These are phyloP conservation scores for Macroglossus sobrinus DNA, from an alignment of 2,113 vertebrate genomes.

Conservation along the genomic window DNA sequence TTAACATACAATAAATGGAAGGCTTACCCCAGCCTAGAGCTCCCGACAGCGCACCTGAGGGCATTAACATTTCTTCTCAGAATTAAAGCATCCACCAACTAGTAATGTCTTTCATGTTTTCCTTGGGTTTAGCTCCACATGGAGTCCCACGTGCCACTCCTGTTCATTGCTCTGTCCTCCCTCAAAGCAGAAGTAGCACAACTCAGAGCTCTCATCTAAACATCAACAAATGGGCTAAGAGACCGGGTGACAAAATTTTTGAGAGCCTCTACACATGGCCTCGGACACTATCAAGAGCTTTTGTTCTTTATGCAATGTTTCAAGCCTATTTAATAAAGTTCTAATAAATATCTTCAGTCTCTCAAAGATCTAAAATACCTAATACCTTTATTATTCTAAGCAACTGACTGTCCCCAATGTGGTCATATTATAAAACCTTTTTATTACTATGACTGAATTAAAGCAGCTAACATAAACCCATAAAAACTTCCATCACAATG, in stretches of 20 bases:
- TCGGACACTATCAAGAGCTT: background rate
- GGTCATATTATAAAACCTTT: background rate
- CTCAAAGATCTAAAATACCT: background rate
- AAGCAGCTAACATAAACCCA: background rate
- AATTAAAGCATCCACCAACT: background rate
- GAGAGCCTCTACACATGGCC: background rate
- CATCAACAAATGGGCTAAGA: background rate
- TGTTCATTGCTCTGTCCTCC: background rate
- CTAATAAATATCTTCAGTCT: background rate
- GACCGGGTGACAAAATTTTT: background rate
- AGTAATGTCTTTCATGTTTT: background rate
- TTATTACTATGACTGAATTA: background rate
- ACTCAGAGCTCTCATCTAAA: background rate
- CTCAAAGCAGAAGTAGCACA: background rate
- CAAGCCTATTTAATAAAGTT: background rate
- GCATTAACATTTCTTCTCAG: background rate
- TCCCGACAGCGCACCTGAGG: background rate
- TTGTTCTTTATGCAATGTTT: background rate
- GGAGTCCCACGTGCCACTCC: background rate
- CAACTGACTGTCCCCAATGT: background rate
- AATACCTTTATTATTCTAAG: background rate
- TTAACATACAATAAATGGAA: background rate
- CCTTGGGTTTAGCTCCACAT: background rate
- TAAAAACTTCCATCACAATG: background rate
- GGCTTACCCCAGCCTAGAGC: background rate